phyloP scores from a whole-genome alignment of 2,797 vertebrate species.

The Danio choprae region DNA sequence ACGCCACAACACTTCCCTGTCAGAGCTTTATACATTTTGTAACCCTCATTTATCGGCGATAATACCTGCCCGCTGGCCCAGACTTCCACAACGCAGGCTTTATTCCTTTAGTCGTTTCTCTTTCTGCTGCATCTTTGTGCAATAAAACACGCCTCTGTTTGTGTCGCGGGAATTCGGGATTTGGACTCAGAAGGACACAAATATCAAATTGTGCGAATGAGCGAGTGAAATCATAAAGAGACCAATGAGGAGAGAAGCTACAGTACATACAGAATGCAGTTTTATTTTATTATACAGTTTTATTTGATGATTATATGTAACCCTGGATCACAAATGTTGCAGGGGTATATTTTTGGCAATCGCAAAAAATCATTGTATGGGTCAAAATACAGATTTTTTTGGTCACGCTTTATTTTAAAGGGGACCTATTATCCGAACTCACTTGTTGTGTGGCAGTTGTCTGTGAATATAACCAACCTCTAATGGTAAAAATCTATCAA shows the following conservation, averaged over 20 bases:
- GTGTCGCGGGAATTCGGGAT: neutral
- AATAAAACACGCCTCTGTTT: slow-evolving; percentile 8
- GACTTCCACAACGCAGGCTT: slow-evolving; percentile 28
- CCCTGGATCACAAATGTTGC: too few species aligned
- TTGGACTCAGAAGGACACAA: slow-evolving; percentile 19
- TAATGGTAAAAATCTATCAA: too few species aligned
- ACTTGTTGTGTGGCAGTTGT: too few species aligned
- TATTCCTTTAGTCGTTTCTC: slow-evolving; percentile 25
- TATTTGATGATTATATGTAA: too few species aligned
- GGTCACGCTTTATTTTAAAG: too few species aligned
- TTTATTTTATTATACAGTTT: neutral
- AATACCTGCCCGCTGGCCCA: slow-evolving; percentile 18
- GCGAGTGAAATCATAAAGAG: neutral
- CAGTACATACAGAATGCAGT: neutral
- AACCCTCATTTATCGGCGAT: slow-evolving; percentile 25
- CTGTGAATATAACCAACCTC: too few species aligned
- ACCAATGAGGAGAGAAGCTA: neutral
- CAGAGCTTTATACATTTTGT: slow-evolving; percentile 30
- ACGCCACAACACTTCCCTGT: slow-evolving; percentile 25
- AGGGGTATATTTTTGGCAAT: too few species aligned
- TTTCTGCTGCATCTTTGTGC: neutral
- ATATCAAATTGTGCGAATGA: neutral
- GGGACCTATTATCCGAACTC: too few species aligned
- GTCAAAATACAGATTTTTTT: too few species aligned
- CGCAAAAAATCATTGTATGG: too few species aligned